Conservation (phyloP, 2,113 vertebrate species). For the Hemichromis elongatus region DNA sequence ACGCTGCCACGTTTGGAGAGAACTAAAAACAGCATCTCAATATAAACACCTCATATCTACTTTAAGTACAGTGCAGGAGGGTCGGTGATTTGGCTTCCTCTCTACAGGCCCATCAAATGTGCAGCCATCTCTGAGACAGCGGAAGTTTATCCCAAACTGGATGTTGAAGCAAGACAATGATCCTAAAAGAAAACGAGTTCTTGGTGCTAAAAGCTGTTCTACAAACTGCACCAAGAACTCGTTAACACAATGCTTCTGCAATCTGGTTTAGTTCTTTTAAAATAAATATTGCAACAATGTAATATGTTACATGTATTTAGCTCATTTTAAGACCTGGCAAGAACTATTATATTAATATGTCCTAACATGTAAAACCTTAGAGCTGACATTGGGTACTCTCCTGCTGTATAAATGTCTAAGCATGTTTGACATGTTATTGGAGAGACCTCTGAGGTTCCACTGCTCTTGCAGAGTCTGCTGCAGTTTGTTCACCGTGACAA, state of each 20-base stretch:
- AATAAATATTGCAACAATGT: background rate
- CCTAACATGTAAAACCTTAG: background rate
- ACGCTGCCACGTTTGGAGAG: background rate
- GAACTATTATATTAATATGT: background rate
- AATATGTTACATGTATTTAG: background rate
- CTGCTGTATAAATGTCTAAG: background rate
- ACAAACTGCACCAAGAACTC: background rate
- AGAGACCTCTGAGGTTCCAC: constrained; percentile 83
- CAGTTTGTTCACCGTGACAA: constrained; percentile 76
- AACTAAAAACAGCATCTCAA: background rate
- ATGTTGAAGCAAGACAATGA: background rate
- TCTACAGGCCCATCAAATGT: background rate
- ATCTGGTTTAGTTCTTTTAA: background rate
- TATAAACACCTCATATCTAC: background rate
- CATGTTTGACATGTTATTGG: background rate
- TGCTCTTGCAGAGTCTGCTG: constrained; percentile 83
- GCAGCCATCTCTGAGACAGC: background rate
- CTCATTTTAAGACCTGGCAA: background rate
- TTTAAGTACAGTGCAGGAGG: background rate
- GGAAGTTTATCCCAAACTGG: background rate
- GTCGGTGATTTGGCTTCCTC: background rate
- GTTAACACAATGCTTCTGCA: background rate
- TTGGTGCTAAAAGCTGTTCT: background rate
- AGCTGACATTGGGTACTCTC: background rate
- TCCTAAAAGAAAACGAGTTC: background rate